Evolutionary conservation across 2,113 vertebrate species (phyloP).

Genomic region (Melanostigma gelatinosum): DNA sequence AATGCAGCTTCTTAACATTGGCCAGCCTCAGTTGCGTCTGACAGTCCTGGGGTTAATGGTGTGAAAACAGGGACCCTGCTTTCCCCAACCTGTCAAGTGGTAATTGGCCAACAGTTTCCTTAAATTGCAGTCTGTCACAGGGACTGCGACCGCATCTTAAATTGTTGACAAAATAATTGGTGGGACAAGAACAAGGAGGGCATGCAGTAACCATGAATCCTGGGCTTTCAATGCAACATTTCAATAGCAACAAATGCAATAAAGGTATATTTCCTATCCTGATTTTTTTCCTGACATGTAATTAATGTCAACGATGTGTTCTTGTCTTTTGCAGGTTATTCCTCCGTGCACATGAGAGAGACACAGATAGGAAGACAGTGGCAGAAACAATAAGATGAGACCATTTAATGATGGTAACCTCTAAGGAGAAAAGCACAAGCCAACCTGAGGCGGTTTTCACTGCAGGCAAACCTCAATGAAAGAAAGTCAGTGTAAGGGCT

Average conservation of each 20-base stretch:
- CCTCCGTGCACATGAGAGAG: conserved; percentile 63
- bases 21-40: conserved; percentile 59
- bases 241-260: background rate
- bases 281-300: background rate
- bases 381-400: conserved; percentile 75
- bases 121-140: conserved; percentile 78
- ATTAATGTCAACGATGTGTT: conserved; percentile 50
- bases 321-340: conserved; percentile 71
- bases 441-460: conserved; percentile 60
- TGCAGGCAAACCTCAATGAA: conserved; percentile 57
- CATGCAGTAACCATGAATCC: conserved; percentile 37
- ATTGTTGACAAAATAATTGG: conserved; percentile 78
- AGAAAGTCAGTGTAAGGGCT: conserved; percentile 51
- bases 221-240: conserved; percentile 2
- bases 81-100: conserved; percentile 78
- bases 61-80: conserved; percentile 79
- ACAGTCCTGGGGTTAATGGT: conserved; percentile 79
- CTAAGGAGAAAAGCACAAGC: conserved; percentile 81
- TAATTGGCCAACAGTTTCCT: conserved; percentile 80
- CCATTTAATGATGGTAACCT: conserved; percentile 74
- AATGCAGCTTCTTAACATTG: conserved; percentile 66
- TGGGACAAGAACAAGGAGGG: conserved; percentile 45
- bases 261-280: background rate
- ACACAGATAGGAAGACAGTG: conserved; percentile 57
- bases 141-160: conserved; percentile 71